phyloP scores from a whole-genome alignment of 2,797 vertebrate species.

The Pangasius sanitwongsei region DNA sequence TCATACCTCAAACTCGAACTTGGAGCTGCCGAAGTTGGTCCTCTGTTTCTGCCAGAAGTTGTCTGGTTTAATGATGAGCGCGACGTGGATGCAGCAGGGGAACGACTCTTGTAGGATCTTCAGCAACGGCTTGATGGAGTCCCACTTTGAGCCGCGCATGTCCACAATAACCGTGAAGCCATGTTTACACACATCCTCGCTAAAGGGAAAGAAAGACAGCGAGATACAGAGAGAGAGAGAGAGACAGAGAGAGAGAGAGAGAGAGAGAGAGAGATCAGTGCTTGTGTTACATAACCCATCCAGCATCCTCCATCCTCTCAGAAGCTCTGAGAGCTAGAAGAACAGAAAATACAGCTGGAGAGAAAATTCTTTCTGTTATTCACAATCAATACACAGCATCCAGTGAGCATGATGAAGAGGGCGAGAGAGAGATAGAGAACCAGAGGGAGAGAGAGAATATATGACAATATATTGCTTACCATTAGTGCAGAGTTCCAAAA shows the following conservation, averaged over 20 bases:
- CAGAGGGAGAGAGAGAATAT: not conserved
- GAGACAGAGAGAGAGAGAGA: slow-evolving; percentile 48
- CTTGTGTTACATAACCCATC: slow-evolving; percentile 51
- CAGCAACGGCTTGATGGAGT: slow-evolving; percentile 88
- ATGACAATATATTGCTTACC: slow-evolving; percentile 28
- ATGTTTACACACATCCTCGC: slow-evolving; percentile 86
- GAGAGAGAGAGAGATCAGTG: slow-evolving; percentile 38
- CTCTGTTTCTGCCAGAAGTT: slow-evolving; percentile 99
- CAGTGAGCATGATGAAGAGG: not conserved
- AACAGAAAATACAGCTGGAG: not conserved
- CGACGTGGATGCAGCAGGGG: slow-evolving; percentile 85
- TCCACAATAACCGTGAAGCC: slow-evolving; percentile 91
- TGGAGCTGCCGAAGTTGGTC: slow-evolving; percentile 89
- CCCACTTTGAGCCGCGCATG: slow-evolving; percentile 91
- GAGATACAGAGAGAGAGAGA: slow-evolving; percentile 21
- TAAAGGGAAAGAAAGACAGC: slow-evolving; percentile 47
- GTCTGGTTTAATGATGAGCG: slow-evolving; percentile 98
- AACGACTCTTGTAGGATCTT: slow-evolving; percentile 91
- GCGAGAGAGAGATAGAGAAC: not conserved
- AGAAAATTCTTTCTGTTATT: not conserved
- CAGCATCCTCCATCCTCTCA: slow-evolving; percentile 26
- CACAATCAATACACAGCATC: not conserved
- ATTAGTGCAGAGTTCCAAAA: not conserved
- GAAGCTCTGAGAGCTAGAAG: not conserved
- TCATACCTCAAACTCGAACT: slow-evolving; percentile 89